Base-by-base conservation (phyloP, 2,797 vertebrate species). In the Oreochromis mossambicus region DNA sequence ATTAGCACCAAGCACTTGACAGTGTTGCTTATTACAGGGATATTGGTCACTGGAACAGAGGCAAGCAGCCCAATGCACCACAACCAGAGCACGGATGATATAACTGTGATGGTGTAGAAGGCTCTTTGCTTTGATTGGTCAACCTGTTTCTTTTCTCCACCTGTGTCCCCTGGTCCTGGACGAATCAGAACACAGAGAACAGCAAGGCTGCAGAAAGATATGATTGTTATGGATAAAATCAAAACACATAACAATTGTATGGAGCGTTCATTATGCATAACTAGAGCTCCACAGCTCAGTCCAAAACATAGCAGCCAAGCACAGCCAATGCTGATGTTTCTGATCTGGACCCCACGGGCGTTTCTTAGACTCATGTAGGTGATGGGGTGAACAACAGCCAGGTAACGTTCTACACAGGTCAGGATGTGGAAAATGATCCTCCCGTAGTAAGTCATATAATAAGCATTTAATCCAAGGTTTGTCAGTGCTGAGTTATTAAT, bases 181-280 rank as follows among this genome's bases (percentile, higher is more conserved):
- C 0, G 3, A 54, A 13, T 54, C 21, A 4, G 0, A 54, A 54
- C 11, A 24, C 6, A 0, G 52, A 54, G 54, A 55, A 55, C 24
- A 55, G 54, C 7, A 0, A 55, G 7, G 24, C 2, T 55, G 2
- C 54, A 55, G 52, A 55, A 55, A 26, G 24, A 55, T 55, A 55
- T 55, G 4, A 55, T 4, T 55, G 7, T 55, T 55, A 56, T 0
- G 0, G 26, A 17, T 15, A 32, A 17, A 56, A 32, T 3, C 0
- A 56, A 56, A 56, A 56, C 14, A 8, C 55, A 56, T 5, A 56
- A 56, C 7, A 56, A 56, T 17, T 15, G 26, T 15, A 17, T 9
- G 55, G 5, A 3, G 14, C 3, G 7, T 29, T 17, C 14, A 56
- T 56, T 2, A 0, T 15, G 55, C 13, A 32, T 58, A 29, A 58